Evolutionary conservation across 2,113 vertebrate genomes (phyloP), one percentile per base, ranked within the genome.

Genomic region (Notothenia rossii): DNA sequence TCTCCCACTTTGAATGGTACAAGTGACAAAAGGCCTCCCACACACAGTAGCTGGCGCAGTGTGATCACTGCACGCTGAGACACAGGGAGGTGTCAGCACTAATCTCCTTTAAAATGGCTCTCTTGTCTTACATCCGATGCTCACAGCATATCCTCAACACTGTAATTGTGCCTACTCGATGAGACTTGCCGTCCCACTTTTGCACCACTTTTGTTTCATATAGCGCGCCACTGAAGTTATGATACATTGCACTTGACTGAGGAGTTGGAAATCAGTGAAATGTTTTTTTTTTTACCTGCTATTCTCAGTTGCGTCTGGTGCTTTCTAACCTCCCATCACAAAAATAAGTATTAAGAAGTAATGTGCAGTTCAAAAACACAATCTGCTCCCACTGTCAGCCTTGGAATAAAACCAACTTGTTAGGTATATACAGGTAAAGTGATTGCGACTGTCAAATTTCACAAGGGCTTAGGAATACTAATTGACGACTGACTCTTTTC

Each of bases 91-190:
- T 92, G 91, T 92, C 91, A 88, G 86, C 89, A 83, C 91, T 94
- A 94, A 94, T 94, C 91, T 94, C 86, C 89, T 94, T 91, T 93
- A 87, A 94, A 93, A 94, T 91, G 93, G 72, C 85, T 92, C 91
- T 89, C 89, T 92, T 92, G 92, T 93, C 93, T 93, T 86, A 86
- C 91, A 86, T 68, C 86, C 78, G 25, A 65, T 78, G 82, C 90
- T 89, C 82, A 75, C 91, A 72, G 90, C 87, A 62, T 60, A 75
- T 89, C 89, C 85, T 69, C 82, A 14, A 5, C 92, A 45, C 83
- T 73, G 90, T 93, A 92, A 93, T 92, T 91, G 90, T 88, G 88
- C 91, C 90, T 84, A 61, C 87, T 88, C 67, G 36, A 77, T 73
- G 84, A 88, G 84, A 88, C 84, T 86, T 78, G 77, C 84, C 78